Evolutionary conservation across 1,140 invertebrate species (phyloP), one percentile per base, ranked within the genome.

Genomic region (Pararge aegeria): DNA sequence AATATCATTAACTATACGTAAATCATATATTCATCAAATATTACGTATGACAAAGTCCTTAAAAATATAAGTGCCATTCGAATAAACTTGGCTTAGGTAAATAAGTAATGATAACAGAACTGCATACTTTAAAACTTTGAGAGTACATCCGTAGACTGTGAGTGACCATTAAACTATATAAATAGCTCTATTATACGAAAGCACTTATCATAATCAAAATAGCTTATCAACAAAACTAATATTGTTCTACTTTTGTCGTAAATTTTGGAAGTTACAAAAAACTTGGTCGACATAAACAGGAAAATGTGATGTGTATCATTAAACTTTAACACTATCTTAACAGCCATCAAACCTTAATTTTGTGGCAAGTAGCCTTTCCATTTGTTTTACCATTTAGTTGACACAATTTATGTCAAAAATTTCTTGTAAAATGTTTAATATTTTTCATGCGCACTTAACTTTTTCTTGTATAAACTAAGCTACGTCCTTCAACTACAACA

Each of bases 161-260:
- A 18, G 5, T 10, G 38, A 42, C 38, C 16, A 42, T 42, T 5
- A 42, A 42, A 42, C 38, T 42, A 16, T 42, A 13, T 42, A 42
- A 42, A 42, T 42, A 0, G 38, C 38, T 15, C 38, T 18, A 42
- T 42, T 42, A 42, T 15, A 42, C 38, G 15, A 42, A 10, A 9
- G 13, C 38, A 42, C 38, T 42, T 42, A 18, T 16, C 13, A 15
- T 42, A 12, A 42, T 42, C 38, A 18, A 42, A 42, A 42, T 42
- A 16, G 38, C 18, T 42, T 42, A 4, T 42, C 38, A 42, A 42
- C 13, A 42, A 42, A 42, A 42, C 38, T 42, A 42, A 42, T 42
- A 42, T 42, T 18, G 38, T 18, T 42, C 12, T 18, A 42, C 15
- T 16, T 42, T 42, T 42, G 13, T 18, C 38, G 10, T 42, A 42